These are phyloP conservation scores for Limonius californicus DNA, from an alignment of 1,140 invertebrate species.

Conservation along the genomic window DNA sequence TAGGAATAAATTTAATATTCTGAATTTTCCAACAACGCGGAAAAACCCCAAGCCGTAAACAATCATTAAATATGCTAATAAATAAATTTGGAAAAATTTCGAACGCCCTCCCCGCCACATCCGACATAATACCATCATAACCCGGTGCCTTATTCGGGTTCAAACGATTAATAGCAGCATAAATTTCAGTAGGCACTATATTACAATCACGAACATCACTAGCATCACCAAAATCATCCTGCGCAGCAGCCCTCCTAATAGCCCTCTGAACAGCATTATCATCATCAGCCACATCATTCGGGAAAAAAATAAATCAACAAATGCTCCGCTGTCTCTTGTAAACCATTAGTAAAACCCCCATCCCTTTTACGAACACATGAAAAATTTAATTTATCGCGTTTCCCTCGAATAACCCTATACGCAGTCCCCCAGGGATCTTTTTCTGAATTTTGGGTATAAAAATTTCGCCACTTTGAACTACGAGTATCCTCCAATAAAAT, in stretches of 20 bases:
- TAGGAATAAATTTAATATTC: not conserved
- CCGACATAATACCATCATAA: not conserved
- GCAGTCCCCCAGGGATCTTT: slow-evolving; percentile 7
- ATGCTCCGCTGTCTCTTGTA: not conserved
- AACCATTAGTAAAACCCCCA: not conserved
- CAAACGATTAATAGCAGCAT: not conserved
- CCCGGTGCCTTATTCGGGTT: slow-evolving; percentile 1
- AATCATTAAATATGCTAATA: not conserved
- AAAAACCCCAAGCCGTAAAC: not conserved
- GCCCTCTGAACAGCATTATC: not conserved
- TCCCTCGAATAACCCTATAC: not conserved
- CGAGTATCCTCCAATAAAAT: not conserved
- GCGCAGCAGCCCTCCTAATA: not conserved
- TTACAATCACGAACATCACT: not conserved
- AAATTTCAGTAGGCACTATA: not conserved
- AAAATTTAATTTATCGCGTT: not conserved
- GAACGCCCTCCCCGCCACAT: not conserved
- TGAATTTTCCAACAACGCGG: not conserved
- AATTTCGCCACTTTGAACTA: not conserved
- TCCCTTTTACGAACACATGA: not conserved
- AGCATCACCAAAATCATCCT: too few relatives aligned
- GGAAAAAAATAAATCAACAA: not conserved
- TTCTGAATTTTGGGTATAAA: not conserved
- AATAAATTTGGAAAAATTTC: not conserved
- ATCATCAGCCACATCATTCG: not conserved